A percentile compares a stretch with the other conserved stretches of the same genome.
These are phyloP conservation scores for Calonectris borealis DNA, from an alignment of 2,113 vertebrate species.

Conservation along the genomic window DNA sequence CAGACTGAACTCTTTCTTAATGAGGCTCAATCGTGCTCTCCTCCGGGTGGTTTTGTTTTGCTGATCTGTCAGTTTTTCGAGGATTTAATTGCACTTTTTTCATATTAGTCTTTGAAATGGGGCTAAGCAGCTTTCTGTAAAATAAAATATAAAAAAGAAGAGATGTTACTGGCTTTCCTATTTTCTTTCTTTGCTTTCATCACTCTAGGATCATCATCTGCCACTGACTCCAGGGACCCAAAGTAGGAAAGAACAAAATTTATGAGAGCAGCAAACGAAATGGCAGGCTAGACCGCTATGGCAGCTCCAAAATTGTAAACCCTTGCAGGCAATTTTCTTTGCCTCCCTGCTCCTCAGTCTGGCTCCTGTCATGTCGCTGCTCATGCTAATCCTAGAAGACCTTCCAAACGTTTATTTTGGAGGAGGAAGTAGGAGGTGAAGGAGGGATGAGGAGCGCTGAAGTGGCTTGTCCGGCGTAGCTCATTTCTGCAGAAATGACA, in stretches of 20 bases:
- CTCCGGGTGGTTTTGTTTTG: conserved; percentile 81
- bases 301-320: neutral
- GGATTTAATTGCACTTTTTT: conserved; percentile 80
- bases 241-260: neutral
- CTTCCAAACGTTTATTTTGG: neutral
- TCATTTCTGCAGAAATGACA: neutral
- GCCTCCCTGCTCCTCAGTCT: neutral
- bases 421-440: neutral
- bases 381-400: neutral
- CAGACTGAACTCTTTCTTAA: conserved; percentile 79
- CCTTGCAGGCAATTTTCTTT: neutral
- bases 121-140: conserved; percentile 69
- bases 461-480: neutral
- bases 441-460: neutral
- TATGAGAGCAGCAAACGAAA: neutral
- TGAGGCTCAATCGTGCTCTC: conserved; percentile 77
- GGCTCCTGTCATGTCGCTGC: neutral
- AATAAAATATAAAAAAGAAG: conserved; percentile 40
- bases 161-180: conserved; percentile 54
- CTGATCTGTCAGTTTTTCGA: conserved; percentile 80
- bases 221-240: neutral
- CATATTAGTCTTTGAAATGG: conserved; percentile 77
- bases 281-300: neutral
- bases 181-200: conserved; percentile 25
- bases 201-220: conserved; percentile 19